Percentiles rank a stretch among this genome's conserved stretches.
phyloP scores from a whole-genome alignment of 2,888 invertebrate species.

The Herminia tarsipennalis region DNA sequence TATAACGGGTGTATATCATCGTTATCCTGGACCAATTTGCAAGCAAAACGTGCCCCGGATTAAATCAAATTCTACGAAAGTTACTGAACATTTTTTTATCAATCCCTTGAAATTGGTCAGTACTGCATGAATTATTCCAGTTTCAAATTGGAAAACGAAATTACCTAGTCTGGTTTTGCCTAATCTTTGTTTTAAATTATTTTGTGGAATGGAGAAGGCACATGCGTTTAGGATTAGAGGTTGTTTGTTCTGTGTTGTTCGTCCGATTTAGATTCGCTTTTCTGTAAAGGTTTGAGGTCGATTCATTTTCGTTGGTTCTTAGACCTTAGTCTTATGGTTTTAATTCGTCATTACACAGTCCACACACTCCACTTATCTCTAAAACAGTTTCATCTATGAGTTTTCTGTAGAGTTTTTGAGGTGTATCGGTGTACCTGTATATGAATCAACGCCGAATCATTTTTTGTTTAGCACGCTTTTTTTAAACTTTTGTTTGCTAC shows the following conservation, averaged over 20 bases:
- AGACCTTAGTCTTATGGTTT: no score
- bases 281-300: background rate
- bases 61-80: constrained; percentile 48
- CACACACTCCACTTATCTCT: no score
- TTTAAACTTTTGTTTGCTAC: no score
- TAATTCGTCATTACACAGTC: no score
- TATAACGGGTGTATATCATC: constrained; percentile 54
- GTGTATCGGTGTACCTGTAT: no score
- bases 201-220: no score
- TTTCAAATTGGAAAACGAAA: constrained; percentile 37
- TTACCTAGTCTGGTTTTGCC: constrained; percentile 22
- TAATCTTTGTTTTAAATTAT: constrained; percentile 19
- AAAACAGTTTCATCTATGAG: no score
- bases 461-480: no score
- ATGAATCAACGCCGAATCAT: no score
- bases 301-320: no score
- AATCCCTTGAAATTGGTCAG: constrained; percentile 43
- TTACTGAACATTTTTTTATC: constrained; percentile 45
- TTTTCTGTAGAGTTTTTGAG: no score
- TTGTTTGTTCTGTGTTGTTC: background rate
- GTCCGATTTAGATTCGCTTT: background rate
- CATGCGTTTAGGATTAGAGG: background rate
- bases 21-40: constrained; percentile 57
- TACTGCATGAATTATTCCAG: constrained; percentile 38
- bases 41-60: constrained; percentile 49